Conservation (phyloP, 2,797 vertebrate species). For the Eulemur albifrons region DNA sequence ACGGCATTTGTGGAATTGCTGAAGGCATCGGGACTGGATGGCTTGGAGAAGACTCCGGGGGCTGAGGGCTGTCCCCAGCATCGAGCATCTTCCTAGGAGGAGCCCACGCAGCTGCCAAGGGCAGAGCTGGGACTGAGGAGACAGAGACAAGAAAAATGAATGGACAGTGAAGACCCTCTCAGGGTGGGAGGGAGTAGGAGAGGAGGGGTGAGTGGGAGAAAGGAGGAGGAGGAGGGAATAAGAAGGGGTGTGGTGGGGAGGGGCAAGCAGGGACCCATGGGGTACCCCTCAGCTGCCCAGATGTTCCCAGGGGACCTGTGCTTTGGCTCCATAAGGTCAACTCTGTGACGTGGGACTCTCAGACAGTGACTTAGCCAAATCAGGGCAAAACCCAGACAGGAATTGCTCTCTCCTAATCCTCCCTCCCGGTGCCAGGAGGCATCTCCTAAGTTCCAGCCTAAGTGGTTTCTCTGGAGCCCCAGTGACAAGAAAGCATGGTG, state of each 20-base stretch:
- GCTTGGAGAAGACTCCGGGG: background rate
- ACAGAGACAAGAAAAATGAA: background rate
- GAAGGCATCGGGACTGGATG: background rate
- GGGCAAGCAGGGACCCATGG: background rate
- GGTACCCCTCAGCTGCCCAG: background rate
- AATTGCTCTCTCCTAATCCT: background rate
- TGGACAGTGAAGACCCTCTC: background rate
- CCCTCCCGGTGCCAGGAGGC: background rate
- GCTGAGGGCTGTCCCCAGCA: background rate
- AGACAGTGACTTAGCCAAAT: constrained; percentile 51
- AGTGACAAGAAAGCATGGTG: background rate
- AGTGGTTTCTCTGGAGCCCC: background rate
- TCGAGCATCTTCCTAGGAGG: background rate
- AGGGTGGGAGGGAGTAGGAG: background rate
- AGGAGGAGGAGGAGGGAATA: background rate
- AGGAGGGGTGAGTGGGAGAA: background rate
- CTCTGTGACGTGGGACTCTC: constrained; percentile 19
- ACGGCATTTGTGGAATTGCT: background rate
- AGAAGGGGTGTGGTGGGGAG: background rate
- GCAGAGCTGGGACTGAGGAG: background rate
- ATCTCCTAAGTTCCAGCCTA: background rate
- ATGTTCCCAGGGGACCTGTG: background rate
- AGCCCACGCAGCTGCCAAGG: background rate
- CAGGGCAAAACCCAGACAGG: constrained; percentile 6
- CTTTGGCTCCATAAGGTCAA: background rate